A percentile compares a stretch with the other conserved stretches of the same genome.
Evolutionary conservation across 1,140 invertebrate genomes (phyloP).

Genomic region (Calliopsis andreniformis): DNA sequence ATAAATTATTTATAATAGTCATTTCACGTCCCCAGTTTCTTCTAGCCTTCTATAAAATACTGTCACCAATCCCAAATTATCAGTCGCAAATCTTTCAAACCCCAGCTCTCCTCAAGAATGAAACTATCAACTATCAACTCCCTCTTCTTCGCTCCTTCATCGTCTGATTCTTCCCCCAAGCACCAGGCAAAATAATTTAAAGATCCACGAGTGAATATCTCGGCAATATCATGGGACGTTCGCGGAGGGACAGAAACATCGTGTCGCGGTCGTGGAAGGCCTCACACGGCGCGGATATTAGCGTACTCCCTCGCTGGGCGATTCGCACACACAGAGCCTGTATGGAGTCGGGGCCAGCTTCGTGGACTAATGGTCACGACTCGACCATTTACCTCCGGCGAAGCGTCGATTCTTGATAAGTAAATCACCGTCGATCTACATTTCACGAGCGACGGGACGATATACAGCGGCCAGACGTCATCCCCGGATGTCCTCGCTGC

Average conservation of each 20-base stretch:
- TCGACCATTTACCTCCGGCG: slow-evolving; percentile 81
- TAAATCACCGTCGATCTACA: slow-evolving; percentile 80
- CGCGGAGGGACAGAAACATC: slow-evolving; percentile 31
- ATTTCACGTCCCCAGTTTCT: too few relatives aligned
- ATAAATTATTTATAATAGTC: too few relatives aligned
- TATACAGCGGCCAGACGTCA: slow-evolving; percentile 35
- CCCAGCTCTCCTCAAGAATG: too few relatives aligned
- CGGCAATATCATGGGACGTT: not conserved
- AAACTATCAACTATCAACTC: too few relatives aligned
- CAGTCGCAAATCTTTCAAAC: too few relatives aligned
- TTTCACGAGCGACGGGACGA: slow-evolving; percentile 67
- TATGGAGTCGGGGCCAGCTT: slow-evolving; percentile 58
- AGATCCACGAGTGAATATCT: slow-evolving; percentile 26
- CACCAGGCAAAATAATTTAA: slow-evolving; percentile 41
- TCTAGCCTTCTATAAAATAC: too few relatives aligned
- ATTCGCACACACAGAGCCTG: slow-evolving; percentile 62
- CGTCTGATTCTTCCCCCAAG: too few relatives aligned
- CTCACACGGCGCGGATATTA: slow-evolving; percentile 74
- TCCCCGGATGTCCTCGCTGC: slow-evolving; percentile 28
- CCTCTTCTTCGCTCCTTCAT: too few relatives aligned
- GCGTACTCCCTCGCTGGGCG: slow-evolving; percentile 60
- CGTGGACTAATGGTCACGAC: slow-evolving; percentile 81
- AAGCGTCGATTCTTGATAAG: slow-evolving; percentile 80
- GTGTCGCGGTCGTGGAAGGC: slow-evolving; percentile 55
- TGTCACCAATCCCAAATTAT: too few relatives aligned